A percentile compares a stretch with the other conserved stretches of the same genome.
Conservation (phyloP, 2,113 vertebrate genomes). For the Tenrec ecaudatus region DNA sequence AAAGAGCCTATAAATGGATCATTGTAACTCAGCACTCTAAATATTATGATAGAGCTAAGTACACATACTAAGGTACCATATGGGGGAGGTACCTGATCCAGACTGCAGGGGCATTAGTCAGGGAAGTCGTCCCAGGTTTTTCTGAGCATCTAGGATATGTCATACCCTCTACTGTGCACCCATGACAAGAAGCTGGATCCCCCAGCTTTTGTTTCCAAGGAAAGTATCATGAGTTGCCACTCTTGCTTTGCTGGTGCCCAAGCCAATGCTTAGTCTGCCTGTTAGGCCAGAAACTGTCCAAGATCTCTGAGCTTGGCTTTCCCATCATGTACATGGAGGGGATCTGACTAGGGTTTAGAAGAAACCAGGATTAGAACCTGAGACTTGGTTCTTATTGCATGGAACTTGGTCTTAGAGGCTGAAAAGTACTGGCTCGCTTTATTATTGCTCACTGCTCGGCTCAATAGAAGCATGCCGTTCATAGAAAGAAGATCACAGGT, state of each 20-base stretch:
- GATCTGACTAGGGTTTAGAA: slow-evolving; percentile 6
- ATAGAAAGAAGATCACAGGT: slow-evolving; percentile 45
- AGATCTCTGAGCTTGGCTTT: slow-evolving; percentile 8
- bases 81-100: neutral
- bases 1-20: slow-evolving; percentile 22
- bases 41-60: slow-evolving; percentile 22
- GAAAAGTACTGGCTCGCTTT: slow-evolving; percentile 35
- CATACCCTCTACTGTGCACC: neutral
- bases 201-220: slow-evolving; percentile 26
- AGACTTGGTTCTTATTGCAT: slow-evolving; percentile 11
- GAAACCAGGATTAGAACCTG: slow-evolving; percentile 25
- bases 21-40: slow-evolving; percentile 2
- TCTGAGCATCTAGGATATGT: neutral
- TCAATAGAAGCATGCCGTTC: slow-evolving; percentile 32
- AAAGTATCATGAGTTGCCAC: neutral
- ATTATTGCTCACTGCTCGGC: slow-evolving; percentile 55
- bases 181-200: neutral
- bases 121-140: neutral
- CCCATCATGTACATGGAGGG: neutral
- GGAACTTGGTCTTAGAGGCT: neutral
- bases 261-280: slow-evolving; percentile 16
- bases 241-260: slow-evolving; percentile 8
- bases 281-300: neutral
- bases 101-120: neutral
- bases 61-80: neutral